Evolutionary conservation across 2,797 vertebrate species (phyloP), one percentile per base, ranked within the genome.

Genomic region (Semaprochilodus insignis): DNA sequence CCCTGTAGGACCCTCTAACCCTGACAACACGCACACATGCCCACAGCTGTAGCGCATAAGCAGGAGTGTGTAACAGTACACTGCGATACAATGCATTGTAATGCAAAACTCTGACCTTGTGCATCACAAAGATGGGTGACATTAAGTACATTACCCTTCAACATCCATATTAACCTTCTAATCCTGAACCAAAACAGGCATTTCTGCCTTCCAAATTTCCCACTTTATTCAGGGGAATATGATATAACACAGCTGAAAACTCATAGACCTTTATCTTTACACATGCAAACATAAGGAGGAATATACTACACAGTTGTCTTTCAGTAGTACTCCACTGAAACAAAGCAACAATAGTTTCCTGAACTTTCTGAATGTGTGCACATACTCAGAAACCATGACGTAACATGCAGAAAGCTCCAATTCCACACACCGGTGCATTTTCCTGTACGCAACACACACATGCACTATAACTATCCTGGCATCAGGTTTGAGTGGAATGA

Each of bases 1-100:
- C 27, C 17, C 80, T 75, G 72, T 69, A 67, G 71, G 51, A 55
- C 36, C 44, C 65, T 69, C 10, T 44, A 71, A 74, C 62, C 1
- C 57, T 17, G 21, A 66, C n/a, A 63, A 15, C 74, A 71, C 23
- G 23, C 63, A 60, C 63, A 16, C 65, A 44, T 25, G 25, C 52
- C 1, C 13, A 19, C 36, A 57, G 52, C 71, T 34, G 52, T 21
- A 11, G 27, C 66, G 71, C 65, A 54, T n/a, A 17, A 7, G 13
- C 0, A n/a, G 7, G 16, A 10, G 6, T 44, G 19, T n/a, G 65
- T 11, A 4, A 21, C 62, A 31, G 14, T 34, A 16, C 27, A 3
- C 13, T 62, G 59, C 3, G 6, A 62, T 62, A 15, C 59, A 62
- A 59, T 48, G 10, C 44, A 59, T 10, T 44, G 40, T 6, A 21